Conservation (phyloP, 2,113 vertebrate species). For the Ahaetulla prasina region DNA sequence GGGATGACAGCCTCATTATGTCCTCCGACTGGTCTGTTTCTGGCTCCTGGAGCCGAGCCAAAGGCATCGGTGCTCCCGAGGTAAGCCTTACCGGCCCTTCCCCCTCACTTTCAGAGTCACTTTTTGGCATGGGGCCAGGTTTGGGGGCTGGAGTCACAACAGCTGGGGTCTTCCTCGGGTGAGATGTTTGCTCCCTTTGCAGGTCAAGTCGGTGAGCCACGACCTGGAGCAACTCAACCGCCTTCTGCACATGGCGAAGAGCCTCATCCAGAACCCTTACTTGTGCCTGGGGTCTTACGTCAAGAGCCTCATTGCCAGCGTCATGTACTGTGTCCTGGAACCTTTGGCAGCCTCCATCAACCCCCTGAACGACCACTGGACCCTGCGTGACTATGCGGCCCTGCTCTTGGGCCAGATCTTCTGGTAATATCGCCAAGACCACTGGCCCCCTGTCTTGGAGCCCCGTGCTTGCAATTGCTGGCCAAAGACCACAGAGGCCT, state of each 20-base stretch:
- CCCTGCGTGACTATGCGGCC: constrained; percentile 85
- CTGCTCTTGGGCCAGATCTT: constrained; percentile 90
- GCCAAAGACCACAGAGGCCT: no score
- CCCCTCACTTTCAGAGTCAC: no score
- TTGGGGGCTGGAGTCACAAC: no score
- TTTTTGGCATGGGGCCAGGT: no score
- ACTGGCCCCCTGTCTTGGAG: no score
- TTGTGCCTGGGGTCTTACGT: constrained; percentile 88
- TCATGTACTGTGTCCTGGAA: constrained; percentile 92
- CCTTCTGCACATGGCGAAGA: constrained; percentile 87
- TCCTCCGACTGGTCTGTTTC: no score
- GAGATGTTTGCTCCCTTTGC: neutral
- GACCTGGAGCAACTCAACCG: constrained; percentile 88
- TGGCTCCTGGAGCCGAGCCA: no score
- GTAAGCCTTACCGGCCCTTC: no score
- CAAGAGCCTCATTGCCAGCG: constrained; percentile 85
- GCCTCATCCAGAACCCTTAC: constrained; percentile 86
- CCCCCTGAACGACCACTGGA: constrained; percentile 96
- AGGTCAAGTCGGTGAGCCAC: constrained; percentile 93
- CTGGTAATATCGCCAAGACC: constrained; percentile 65
- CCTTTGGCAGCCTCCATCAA: constrained; percentile 92
- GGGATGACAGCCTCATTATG: no score
- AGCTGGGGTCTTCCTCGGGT: neutral
- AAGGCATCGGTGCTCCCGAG: no score
- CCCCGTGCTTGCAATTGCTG: no score